Base-by-base conservation (phyloP, 2,888 invertebrate species). In the Coleophora deauratella region DNA sequence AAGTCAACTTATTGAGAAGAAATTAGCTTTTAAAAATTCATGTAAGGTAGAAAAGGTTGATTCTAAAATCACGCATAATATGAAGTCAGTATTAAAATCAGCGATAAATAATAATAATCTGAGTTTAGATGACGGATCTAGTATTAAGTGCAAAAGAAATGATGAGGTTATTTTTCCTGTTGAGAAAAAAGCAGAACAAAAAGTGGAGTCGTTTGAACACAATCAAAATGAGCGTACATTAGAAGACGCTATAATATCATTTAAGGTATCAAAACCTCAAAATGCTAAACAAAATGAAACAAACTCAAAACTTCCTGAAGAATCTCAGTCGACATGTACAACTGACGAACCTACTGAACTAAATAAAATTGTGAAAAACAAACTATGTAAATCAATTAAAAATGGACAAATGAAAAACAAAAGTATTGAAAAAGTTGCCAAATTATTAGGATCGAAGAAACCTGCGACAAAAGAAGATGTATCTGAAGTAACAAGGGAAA, bases 11-110 rank as follows among this genome's bases (percentile, higher is more conserved):
- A 71, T 84, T 49, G 75, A 66, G 38, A 85, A 84, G 48, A 86
- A 84, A 45, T 45, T 74, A 42, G 68, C 74, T 1, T 62, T 62
- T 46, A 80, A 80, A 57, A 78, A 75, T 55, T 66, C 79, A 28
- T 75, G 75, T 51, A 80, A 77, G 59, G 50, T 76, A 43, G 80
- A 78, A 34, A 77, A 76, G 54, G 62, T 77, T 30, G 78, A 82
- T 52, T 77, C 80, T 15, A 80, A 80, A 55, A 68, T 78, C 44
- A 72, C 71, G 40, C 66, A 75, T 47, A 73, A 61, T 51, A 54
- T 71, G 38, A 81, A 84, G 69, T 71, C 80, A 70, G 75, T 80
- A 72, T 73, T 79, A 71, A 76, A 78, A 59, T 44, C 70, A 49
- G 69, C 74, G 59, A 68, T 67, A 58, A 65, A 65, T 39, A 72